Evolutionary conservation across 2,888 invertebrate species (phyloP).

Genomic region (Drosophila fulvimacula): DNA sequence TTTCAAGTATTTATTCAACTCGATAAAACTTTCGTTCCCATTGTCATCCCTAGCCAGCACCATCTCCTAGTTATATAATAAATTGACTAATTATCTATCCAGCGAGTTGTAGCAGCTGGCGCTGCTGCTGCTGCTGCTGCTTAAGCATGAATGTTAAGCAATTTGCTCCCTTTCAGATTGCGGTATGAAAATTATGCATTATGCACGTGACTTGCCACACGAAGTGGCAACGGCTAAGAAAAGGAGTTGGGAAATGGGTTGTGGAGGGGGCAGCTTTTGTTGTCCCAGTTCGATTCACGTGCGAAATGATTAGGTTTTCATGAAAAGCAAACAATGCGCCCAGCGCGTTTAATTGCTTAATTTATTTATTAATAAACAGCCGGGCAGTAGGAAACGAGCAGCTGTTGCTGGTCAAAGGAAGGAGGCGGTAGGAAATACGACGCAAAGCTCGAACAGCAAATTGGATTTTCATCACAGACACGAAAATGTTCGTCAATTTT

Average conservation of each 20-base stretch:
- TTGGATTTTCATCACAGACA: conserved; percentile 61
- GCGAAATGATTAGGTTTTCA: conserved; percentile 75
- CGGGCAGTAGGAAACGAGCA: conserved; percentile 32
- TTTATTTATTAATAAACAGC: conserved; percentile 78
- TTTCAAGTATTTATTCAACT: not conserved
- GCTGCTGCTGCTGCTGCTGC: conserved; percentile 20
- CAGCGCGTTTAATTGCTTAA: conserved; percentile 76
- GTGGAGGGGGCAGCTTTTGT: not conserved
- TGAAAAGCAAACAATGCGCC: conserved; percentile 66
- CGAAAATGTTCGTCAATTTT: conserved; percentile 52
- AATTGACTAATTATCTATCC: conserved; percentile 4
- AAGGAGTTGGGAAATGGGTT: conserved; percentile 3
- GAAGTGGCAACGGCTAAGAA: not conserved
- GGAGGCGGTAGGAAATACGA: not conserved
- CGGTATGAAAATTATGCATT: conserved; percentile 63
- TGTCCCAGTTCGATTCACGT: conserved; percentile 49
- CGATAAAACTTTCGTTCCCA: not conserved
- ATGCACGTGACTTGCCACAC: conserved; percentile 69
- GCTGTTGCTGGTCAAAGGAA: conserved; percentile 47
- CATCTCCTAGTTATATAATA: not conserved
- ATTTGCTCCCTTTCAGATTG: not conserved
- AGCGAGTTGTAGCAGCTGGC: conserved; percentile 6
- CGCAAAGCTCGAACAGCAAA: conserved; percentile 55
- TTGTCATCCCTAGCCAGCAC: not conserved
- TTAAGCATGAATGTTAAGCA: conserved; percentile 19